Evolutionary conservation across 2,797 vertebrate species (phyloP).

Genomic region (Dryobates pubescens): DNA sequence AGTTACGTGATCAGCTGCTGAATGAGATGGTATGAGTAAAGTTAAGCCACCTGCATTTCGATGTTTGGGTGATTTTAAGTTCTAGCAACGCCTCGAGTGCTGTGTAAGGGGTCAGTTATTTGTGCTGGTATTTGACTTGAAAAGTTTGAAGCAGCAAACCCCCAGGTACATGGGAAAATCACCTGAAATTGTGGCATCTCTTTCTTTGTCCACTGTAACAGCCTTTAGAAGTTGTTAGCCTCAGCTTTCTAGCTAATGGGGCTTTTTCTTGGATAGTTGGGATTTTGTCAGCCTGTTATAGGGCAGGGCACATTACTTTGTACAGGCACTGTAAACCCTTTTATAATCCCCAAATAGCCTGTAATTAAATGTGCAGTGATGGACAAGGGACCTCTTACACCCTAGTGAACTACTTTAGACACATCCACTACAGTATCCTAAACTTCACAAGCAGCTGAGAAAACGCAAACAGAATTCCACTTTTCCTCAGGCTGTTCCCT

Average conservation of each 20-base stretch:
- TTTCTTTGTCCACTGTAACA: not conserved
- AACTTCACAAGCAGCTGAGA: not conserved
- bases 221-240: not conserved
- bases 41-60: not conserved
- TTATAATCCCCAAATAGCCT: not conserved
- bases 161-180: not conserved
- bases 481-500: not conserved
- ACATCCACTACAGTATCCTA: not conserved
- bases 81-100: rapidly evolving
- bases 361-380: not conserved
- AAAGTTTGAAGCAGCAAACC: not conserved
- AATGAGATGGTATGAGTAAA: rapidly evolving
- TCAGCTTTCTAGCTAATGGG: not conserved
- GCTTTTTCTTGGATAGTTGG: not conserved
- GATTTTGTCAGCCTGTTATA: not conserved
- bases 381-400: not conserved
- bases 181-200: not conserved
- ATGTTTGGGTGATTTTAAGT: not conserved
- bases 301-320: not conserved
- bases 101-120: not conserved
- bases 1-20: not conserved
- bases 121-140: not conserved
- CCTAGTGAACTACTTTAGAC: not conserved
- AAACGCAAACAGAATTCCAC: not conserved
- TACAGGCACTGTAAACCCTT: not conserved